Percentiles rank a stretch among this genome's conserved stretches.
Evolutionary conservation across 2,888 invertebrate genomes (phyloP).

Genomic region (Athalia circularis): DNA sequence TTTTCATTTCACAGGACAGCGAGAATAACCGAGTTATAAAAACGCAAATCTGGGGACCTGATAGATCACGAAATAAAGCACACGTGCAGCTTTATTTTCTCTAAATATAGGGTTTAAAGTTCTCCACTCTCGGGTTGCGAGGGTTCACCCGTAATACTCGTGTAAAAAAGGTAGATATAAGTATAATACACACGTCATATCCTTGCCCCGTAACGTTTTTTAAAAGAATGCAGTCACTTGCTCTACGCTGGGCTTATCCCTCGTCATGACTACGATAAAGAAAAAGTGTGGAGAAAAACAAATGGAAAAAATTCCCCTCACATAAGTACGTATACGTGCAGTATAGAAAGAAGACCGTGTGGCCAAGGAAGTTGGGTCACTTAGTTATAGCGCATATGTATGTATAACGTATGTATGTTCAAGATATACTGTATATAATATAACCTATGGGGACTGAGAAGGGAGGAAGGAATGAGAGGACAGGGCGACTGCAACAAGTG

Average conservation of each 20-base stretch:
- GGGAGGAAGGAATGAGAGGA: background rate
- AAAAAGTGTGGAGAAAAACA: background rate
- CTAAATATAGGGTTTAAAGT: too few species aligned
- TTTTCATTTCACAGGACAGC: too few species aligned
- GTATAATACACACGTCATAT: background rate
- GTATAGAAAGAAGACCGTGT: slow-evolving; percentile 20
- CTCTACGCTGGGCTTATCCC: slow-evolving; percentile 29
- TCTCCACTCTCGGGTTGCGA: background rate
- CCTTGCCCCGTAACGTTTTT: slow-evolving; percentile 8
- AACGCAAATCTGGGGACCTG: too few species aligned
- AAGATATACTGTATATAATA: background rate
- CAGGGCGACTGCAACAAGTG: slow-evolving; percentile 44
- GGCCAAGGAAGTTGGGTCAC: slow-evolving; percentile 33
- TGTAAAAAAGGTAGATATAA: background rate
- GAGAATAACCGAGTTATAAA: too few species aligned
- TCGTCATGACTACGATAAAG: slow-evolving; percentile 10
- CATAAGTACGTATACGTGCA: background rate
- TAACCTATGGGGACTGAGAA: background rate
- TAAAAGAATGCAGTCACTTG: slow-evolving; percentile 35
- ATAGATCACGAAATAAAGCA: too few species aligned
- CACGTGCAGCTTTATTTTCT: too few species aligned
- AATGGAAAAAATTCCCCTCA: background rate
- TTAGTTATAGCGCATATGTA: background rate
- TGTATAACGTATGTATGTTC: background rate
- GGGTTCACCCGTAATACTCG: background rate